phyloP scores from a whole-genome alignment of 2,888 invertebrate genomes.

The Galerucella calmariensis region DNA sequence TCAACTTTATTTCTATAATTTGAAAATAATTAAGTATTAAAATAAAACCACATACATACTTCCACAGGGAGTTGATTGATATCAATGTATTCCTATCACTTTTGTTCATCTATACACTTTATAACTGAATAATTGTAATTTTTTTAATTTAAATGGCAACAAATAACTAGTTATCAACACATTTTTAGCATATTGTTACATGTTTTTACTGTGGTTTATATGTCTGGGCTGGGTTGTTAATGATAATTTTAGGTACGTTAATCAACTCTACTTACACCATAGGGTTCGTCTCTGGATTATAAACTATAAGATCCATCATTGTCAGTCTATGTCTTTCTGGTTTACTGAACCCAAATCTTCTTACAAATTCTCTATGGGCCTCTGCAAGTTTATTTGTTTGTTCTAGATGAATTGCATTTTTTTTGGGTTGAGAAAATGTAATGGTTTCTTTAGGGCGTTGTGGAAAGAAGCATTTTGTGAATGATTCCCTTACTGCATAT shows the following conservation, averaged over 20 bases:
- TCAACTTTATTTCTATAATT: constrained; percentile 12
- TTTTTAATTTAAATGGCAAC: too few relatives aligned
- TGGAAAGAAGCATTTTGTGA: constrained; percentile 46
- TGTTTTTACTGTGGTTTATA: too few relatives aligned
- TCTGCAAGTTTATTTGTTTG: constrained; percentile 68
- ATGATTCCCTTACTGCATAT: constrained; percentile 51
- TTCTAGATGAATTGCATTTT: constrained; percentile 63
- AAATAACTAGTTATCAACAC: too few relatives aligned
- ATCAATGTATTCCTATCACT: too few relatives aligned
- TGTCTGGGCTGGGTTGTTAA: too few relatives aligned
- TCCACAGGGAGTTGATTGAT: too few relatives aligned
- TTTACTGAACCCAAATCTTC: constrained; percentile 66
- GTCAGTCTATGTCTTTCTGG: constrained; percentile 79
- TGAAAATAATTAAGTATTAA: neutral
- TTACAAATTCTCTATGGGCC: constrained; percentile 68
- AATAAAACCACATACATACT: neutral
- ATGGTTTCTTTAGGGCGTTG: constrained; percentile 48
- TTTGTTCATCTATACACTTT: too few relatives aligned
- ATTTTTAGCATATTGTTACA: too few relatives aligned
- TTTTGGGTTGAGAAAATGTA: constrained; percentile 50
- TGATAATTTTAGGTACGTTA: neutral
- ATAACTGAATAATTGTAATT: too few relatives aligned
- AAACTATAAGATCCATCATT: constrained; percentile 93
- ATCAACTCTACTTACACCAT: constrained; percentile 70
- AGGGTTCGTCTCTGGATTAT: constrained; percentile 84